These are phyloP conservation scores for Montipora capricornis DNA, from an alignment of 64 coral and sea anemone genomes.

Conservation along the genomic window DNA sequence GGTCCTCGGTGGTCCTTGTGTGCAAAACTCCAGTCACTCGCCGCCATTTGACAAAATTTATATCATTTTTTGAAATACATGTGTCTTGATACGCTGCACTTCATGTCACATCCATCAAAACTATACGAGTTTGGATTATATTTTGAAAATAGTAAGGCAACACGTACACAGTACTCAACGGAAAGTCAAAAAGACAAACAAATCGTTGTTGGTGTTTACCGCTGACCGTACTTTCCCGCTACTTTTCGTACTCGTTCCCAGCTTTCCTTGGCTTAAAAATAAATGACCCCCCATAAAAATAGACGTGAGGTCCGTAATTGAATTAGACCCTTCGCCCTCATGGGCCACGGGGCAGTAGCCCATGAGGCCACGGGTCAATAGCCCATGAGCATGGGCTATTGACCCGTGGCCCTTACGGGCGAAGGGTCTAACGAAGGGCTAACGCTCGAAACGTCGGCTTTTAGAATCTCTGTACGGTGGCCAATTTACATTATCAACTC, in stretches of 20 bases:
- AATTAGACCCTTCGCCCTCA: too few relatives aligned
- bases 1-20: slow-evolving; percentile 31
- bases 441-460: too few relatives aligned
- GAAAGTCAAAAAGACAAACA: not conserved
- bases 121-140: not conserved
- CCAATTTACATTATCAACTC: too few relatives aligned
- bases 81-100: not conserved
- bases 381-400: too few relatives aligned
- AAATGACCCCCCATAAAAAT: too few relatives aligned
- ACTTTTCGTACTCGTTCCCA: not conserved
- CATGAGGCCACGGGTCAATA: too few relatives aligned
- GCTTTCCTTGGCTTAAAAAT: not conserved
- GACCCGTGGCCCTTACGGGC: too few relatives aligned
- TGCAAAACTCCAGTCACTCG: slow-evolving; percentile 56
- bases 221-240: slow-evolving; percentile 54
- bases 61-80: not conserved
- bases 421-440: too few relatives aligned
- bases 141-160: slow-evolving; percentile 2
- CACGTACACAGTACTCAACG: not conserved
- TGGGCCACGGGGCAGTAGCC: too few relatives aligned
- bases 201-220: slow-evolving; percentile 14
- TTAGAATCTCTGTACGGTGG: too few relatives aligned
- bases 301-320: too few relatives aligned
- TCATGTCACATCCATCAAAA: slow-evolving; percentile 46
- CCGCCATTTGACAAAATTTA: slow-evolving; percentile 45